Base-by-base conservation (phyloP, 2,797 vertebrate genomes). In the Cephalopachus bancanus region DNA sequence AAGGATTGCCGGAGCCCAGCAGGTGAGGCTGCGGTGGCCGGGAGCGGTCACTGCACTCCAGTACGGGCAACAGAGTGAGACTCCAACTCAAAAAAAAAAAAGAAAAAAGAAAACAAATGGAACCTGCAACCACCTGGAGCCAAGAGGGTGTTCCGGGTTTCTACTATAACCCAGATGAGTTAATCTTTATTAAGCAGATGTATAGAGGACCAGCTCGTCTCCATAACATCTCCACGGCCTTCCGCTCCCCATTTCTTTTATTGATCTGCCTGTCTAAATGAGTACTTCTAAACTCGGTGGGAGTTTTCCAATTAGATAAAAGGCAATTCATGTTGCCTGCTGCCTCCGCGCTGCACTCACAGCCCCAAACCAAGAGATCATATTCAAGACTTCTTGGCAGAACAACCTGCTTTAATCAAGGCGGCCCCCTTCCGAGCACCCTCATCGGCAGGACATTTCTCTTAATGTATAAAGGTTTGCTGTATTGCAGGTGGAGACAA, bases 281-380 rank as follows among this genome's bases (percentile, higher is more conserved):
- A 98, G 97, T 95, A 97, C 98, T 98, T 98, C 97, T 93, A 96
- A 98, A 97, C 98, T 98, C 98, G 72, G 98, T 98, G 98, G 98
- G 98, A 98, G 98, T 98, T 98, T 98, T 98, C 98, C 98, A 98
- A 98, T 99, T 99, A 99, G 98, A 98, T 98, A 98, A 98, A 98
- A 98, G 98, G 98, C 98, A 99, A 98, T 98, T 98, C 98, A 95
- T 97, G 98, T 98, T 86, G 97, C 97, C 97, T 97, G 98, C 98
- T 98, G 98, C 96, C 96, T 96, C 97, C 74, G 2, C 0, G 10
- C 84, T 90, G 89, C 93, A 96, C 97, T 98, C 98, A 98, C 94
- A 98, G 97, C 97, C 98, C 96, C 83, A 97, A 98, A 98, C 95
- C 96, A 91, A 44, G 97, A 98, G 89, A 78, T 28, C 67, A 79